Evolutionary conservation across 1,140 invertebrate species (phyloP).

Genomic region (Ceratina japonica): DNA sequence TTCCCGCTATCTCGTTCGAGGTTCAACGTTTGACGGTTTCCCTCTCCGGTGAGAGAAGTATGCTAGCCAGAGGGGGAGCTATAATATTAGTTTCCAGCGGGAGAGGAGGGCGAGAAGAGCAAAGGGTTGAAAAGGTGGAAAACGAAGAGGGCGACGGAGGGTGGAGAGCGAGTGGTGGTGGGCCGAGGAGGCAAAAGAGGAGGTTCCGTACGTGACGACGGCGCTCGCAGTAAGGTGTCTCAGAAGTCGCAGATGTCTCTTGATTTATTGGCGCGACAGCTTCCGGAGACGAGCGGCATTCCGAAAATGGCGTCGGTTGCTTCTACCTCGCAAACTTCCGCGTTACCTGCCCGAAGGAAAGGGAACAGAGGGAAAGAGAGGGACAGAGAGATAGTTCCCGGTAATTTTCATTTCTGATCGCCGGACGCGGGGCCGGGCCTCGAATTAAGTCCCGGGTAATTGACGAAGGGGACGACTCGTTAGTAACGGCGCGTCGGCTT

Average conservation of each 20-base stretch:
- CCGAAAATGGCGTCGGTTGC: slow-evolving; percentile 57
- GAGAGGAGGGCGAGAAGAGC: neutral
- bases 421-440: slow-evolving; percentile 19
- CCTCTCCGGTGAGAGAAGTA: slow-evolving; percentile 38
- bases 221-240: slow-evolving; percentile 59
- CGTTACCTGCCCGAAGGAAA: slow-evolving; percentile 42
- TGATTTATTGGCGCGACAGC: slow-evolving; percentile 66
- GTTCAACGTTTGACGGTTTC: slow-evolving; percentile 18
- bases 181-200: slow-evolving; percentile 51
- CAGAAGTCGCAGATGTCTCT: slow-evolving; percentile 68
- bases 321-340: slow-evolving; percentile 42
- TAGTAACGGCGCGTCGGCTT: slow-evolving; percentile 56
- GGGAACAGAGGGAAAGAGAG: neutral
- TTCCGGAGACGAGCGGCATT: slow-evolving; percentile 65
- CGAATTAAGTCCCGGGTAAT: slow-evolving; percentile 60
- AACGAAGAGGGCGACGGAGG: slow-evolving; percentile 19
- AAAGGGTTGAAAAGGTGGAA: slow-evolving; percentile 11
- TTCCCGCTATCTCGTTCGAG: slow-evolving; percentile 16
- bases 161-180: neutral
- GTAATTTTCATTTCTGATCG: slow-evolving; percentile 61
- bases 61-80: slow-evolving; percentile 25
- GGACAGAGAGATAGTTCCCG: neutral
- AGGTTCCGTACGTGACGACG: slow-evolving; percentile 62
- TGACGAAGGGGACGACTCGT: slow-evolving; percentile 54
- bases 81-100: slow-evolving; percentile 60